phyloP scores from a whole-genome alignment of 2,113 vertebrate species.

The Amphilophus citrinellus region DNA sequence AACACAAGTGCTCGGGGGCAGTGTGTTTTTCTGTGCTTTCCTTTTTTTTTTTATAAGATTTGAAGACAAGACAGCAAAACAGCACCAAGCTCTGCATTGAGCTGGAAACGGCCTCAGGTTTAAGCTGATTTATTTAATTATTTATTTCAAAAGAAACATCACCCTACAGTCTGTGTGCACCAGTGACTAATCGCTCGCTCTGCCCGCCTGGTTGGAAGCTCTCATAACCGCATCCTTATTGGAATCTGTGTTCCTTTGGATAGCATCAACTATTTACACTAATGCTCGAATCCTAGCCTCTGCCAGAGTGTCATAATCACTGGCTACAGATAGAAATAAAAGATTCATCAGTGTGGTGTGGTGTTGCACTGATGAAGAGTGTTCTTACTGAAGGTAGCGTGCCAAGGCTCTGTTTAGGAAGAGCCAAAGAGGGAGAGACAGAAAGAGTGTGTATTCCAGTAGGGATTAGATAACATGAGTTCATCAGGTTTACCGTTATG shows the following conservation, averaged over 20 bases:
- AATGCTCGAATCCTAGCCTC: constrained; percentile 47
- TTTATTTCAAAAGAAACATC: constrained; percentile 3
- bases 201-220: constrained; percentile 9
- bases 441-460: constrained; percentile 45
- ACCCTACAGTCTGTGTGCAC: constrained; percentile 1
- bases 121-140: constrained; percentile 5
- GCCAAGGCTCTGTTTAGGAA: constrained; percentile 28
- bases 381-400: constrained; percentile 39
- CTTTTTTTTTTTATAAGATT: not conserved
- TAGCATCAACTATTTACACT: constrained; percentile 67
- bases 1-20: constrained; percentile 11
- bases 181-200: constrained; percentile 30
- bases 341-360: constrained; percentile 52
- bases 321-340: constrained; percentile 47
- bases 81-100: not conserved
- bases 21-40: constrained; percentile 12
- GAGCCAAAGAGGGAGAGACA: constrained; percentile 17
- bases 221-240: constrained; percentile 31
- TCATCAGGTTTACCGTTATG: constrained; percentile 76
- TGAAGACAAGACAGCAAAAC: constrained; percentile 24
- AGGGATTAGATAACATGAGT: constrained; percentile 78
- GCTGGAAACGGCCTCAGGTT: not conserved
- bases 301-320: constrained; percentile 56
- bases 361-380: constrained; percentile 44
- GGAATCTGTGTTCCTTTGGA: constrained; percentile 40